Evolutionary conservation across 2,888 invertebrate genomes (phyloP).

Genomic region (Acrobasis consociella): DNA sequence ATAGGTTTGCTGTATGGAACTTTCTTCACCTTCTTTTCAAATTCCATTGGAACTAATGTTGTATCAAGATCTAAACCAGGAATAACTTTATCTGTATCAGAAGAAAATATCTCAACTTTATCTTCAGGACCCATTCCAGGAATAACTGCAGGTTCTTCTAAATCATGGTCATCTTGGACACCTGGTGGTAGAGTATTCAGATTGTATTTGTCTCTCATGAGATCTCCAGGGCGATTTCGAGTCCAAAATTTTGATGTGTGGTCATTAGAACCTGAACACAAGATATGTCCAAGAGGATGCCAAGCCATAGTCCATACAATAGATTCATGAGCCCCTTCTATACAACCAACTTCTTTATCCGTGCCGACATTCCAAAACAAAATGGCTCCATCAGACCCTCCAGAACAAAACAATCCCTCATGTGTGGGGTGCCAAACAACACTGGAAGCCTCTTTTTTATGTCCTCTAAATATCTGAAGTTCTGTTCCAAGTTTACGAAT

Average conservation of each 20-base stretch:
- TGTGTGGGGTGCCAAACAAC: slow-evolving; percentile 99
- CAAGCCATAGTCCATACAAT: slow-evolving; percentile 99
- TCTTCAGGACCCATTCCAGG: slow-evolving; percentile 99
- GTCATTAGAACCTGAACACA: slow-evolving; percentile 99
- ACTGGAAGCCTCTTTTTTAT: slow-evolving; percentile 99
- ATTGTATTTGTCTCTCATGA: slow-evolving; percentile 99
- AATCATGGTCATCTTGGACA: slow-evolving; percentile 77
- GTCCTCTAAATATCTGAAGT: slow-evolving; percentile 98
- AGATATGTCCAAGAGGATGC: slow-evolving; percentile 99
- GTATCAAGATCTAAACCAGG: slow-evolving; percentile 94
- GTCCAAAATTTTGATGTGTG: slow-evolving; percentile 99
- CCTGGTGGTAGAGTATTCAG: slow-evolving; percentile 95
- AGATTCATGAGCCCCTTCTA: slow-evolving; percentile 99
- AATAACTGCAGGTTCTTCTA: slow-evolving; percentile 91
- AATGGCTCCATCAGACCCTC: slow-evolving; percentile 99
- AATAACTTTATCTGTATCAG: slow-evolving; percentile 85
- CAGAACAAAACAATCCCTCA: slow-evolving; percentile 98
- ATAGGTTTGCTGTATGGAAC: slow-evolving; percentile 98
- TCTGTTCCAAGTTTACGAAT: slow-evolving; percentile 97
- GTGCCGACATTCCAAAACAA: slow-evolving; percentile 99
- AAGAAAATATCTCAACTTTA: slow-evolving; percentile 89
- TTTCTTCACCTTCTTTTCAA: slow-evolving; percentile 89
- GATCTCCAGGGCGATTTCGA: slow-evolving; percentile 98
- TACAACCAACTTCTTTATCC: slow-evolving; percentile 98
- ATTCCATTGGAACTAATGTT: slow-evolving; percentile 84